These are phyloP conservation scores for Oreochromis aureus DNA, from an alignment of 2,113 vertebrate genomes.

Conservation along the genomic window DNA sequence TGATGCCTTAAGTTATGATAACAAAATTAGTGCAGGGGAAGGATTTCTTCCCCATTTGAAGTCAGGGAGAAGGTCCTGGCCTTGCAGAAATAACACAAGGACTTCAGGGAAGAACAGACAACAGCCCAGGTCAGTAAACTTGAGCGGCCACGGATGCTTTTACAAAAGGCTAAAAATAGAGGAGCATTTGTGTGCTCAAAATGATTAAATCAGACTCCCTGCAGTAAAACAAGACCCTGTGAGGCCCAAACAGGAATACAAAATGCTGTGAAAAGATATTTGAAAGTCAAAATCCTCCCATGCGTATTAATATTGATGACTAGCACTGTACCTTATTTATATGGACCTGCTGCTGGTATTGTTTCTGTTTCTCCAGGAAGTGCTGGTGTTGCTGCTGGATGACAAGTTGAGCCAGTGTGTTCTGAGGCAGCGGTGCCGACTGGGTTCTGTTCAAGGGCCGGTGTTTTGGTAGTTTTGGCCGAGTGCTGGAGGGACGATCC, in stretches of 20 bases:
- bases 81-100: slow-evolving; percentile 52
- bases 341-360: slow-evolving; percentile 95
- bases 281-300: slow-evolving; percentile 22
- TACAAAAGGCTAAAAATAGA: slow-evolving; percentile 53
- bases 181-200: slow-evolving; percentile 36
- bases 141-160: slow-evolving; percentile 33
- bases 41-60: slow-evolving; percentile 60
- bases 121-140: slow-evolving; percentile 23
- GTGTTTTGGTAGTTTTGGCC: slow-evolving; percentile 92
- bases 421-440: slow-evolving; percentile 94
- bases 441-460: slow-evolving; percentile 93
- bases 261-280: slow-evolving; percentile 6
- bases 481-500: slow-evolving; percentile 80
- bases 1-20: slow-evolving; percentile 69
- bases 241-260: slow-evolving; percentile 3
- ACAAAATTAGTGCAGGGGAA: slow-evolving; percentile 68
- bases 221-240: slow-evolving; percentile 15
- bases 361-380: slow-evolving; percentile 96
- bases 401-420: slow-evolving; percentile 92
- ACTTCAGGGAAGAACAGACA: slow-evolving; percentile 43
- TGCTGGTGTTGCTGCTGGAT: slow-evolving; percentile 98
- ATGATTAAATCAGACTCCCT: slow-evolving; percentile 47
- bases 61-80: slow-evolving; percentile 46
- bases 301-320: slow-evolving; percentile 13
- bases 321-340: slow-evolving; percentile 89